Base-by-base conservation (phyloP, 2,113 vertebrate species). In the Ammodytes marinus region DNA sequence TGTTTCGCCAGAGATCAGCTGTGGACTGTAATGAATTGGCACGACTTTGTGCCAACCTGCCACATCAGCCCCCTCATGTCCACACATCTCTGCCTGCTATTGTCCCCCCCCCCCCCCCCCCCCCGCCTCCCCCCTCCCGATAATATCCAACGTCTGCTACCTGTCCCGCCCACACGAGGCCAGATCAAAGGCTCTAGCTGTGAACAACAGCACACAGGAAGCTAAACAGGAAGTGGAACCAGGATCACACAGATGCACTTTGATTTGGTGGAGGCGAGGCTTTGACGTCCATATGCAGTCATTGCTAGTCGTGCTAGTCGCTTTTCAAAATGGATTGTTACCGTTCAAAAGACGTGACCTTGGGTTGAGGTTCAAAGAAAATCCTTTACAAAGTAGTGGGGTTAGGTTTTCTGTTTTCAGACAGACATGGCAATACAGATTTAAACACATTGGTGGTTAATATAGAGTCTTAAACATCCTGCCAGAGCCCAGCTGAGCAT, bases 221-320 rank as follows among this genome's bases (percentile, higher is more conserved):
- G 67, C 71, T 50, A 88, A 93, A 92, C 87, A 91, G 90, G 92
- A 93, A 89, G 81, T 87, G 74, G 77, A 85, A 82, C 47, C 68
- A 43, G 70, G 78, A 87, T 90, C 70, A 64, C 66, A 73, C 77
- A 75, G 77, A 80, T 72, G 74, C 14, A 4, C 19, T 61, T 57
- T 60, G 79, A 90, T 84, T 27, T 88, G 69, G 81, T 46, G 54
- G 27, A 60, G 37, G 66, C 61, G 4, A 80, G 72, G 47, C 74
- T 50, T 79, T 90, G 85, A 82, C 67, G 19, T 85, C 82, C 46
- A 6, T n/a, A 49, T 72, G 75, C 27, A 11, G 72, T 53, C 46
- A 12, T 68, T 19, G 55, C 54, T 47, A 27, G 27, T 27, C 27
- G 50, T 40, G 49, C 35, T 35, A 43, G 39, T 35, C 57, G 3